Conservation (phyloP, 37 sponge, comb jelly and placozoan species). For the Tethya wilhelma region DNA sequence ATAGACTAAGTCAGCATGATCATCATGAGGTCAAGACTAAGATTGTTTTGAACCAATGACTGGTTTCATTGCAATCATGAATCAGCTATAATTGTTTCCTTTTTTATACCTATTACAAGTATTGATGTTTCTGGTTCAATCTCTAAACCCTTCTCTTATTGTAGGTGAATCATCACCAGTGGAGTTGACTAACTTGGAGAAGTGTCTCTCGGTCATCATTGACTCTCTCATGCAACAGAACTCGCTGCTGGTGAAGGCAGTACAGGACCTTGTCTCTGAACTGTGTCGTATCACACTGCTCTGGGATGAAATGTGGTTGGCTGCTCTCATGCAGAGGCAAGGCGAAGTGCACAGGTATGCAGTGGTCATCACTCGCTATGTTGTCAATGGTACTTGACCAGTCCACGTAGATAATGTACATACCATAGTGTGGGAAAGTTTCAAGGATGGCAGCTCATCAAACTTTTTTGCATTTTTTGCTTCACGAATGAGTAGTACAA, state of each 20-base stretch:
- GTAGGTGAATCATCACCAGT: slow-evolving; percentile 48
- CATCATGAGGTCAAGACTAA: too few relatives aligned
- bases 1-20: too few relatives aligned
- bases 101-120: not conserved
- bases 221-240: slow-evolving; percentile 80
- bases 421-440: too few relatives aligned
- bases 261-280: slow-evolving; percentile 78
- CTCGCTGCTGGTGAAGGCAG: slow-evolving; percentile 75
- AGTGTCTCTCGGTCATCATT: slow-evolving; percentile 76
- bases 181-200: slow-evolving; percentile 76
- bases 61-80: too few relatives aligned
- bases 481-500: too few relatives aligned
- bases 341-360: slow-evolving; percentile 83
- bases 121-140: not conserved
- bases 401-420: not conserved
- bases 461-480: too few relatives aligned
- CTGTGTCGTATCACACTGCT: slow-evolving; percentile 88
- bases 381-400: not conserved
- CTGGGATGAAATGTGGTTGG: slow-evolving; percentile 98
- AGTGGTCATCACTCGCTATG: not conserved
- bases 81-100: not conserved
- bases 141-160: not conserved
- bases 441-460: too few relatives aligned
- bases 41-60: too few relatives aligned
- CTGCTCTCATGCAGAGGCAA: slow-evolving; percentile 88